These are phyloP conservation scores for Philereme transversata DNA, from an alignment of 2,888 invertebrate species.

Conservation along the genomic window DNA sequence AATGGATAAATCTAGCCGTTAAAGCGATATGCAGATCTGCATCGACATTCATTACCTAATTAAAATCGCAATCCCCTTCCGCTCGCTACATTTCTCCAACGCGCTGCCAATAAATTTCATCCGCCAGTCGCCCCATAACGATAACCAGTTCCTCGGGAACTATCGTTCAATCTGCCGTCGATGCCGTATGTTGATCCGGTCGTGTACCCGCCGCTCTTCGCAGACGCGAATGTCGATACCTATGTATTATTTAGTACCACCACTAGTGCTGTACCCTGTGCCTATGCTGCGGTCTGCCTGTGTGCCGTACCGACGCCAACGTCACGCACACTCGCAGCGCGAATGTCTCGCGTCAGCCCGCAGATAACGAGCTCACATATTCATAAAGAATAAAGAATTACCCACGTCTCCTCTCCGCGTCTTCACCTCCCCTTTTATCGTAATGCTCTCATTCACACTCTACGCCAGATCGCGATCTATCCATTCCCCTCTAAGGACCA, in stretches of 20 bases:
- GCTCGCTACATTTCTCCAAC: conserved; percentile 83
- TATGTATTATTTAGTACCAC: conserved; percentile 82
- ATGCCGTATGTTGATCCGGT: conserved; percentile 84
- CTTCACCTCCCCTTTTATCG: conserved; percentile 63
- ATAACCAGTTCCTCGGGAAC: conserved; percentile 84
- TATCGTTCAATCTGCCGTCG: conserved; percentile 84
- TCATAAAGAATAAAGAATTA: conserved; percentile 84
- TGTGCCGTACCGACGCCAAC: conserved; percentile 34
- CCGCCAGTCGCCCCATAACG: conserved; percentile 83
- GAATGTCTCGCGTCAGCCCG: conserved; percentile 68
- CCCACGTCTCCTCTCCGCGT: conserved; percentile 69
- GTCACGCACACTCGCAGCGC: conserved; percentile 55
- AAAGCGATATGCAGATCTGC: conserved; percentile 83
- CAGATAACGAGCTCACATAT: conserved; percentile 83
- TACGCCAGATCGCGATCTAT: conserved; percentile 78
- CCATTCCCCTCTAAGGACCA: conserved; percentile 75
- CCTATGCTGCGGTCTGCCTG: conserved; percentile 46
- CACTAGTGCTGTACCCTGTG: conserved; percentile 59
- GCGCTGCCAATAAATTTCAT: conserved; percentile 84
- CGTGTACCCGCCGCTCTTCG: conserved; percentile 81
- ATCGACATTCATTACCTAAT: conserved; percentile 85
- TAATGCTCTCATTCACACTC: conserved; percentile 83
- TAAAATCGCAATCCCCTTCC: conserved; percentile 84
- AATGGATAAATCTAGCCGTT: conserved; percentile 81
- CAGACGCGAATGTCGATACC: conserved; percentile 79